Base-by-base conservation (phyloP, 2,888 invertebrate genomes). In the Podotricha telesiphe region DNA sequence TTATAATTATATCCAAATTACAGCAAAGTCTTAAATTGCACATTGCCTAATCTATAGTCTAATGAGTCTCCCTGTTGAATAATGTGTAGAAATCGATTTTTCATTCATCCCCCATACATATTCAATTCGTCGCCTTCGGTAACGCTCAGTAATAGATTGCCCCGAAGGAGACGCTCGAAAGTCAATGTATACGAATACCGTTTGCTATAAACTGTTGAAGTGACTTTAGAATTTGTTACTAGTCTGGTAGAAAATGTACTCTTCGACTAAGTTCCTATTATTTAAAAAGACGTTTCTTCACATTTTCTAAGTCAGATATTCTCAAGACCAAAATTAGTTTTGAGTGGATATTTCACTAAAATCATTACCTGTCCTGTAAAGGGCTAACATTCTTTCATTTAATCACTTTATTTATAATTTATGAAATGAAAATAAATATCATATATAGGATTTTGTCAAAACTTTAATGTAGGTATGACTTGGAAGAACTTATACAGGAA, bases 91-190 rank as follows among this genome's bases (percentile, higher is more conserved):
- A 67, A 73, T 74, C 74, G 74, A 71, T 73, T 74, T 70, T 72
- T 74, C 70, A 73, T 72, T 72, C 73, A 69, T 67, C 40, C 68
- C 56, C 68, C 72, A 74, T 74, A 72, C 73, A 74, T 74, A 74
- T 74, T 73, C 74, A 74, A 56, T 56, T 56, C 37, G 59, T 72
- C 68, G 69, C 59, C 59, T 67, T 50, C 50, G 50, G 48, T 50
- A 22, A 40, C 56, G 34, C 40, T 70, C 64, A 45, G 58, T 72
- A 70, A 72, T 73, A 69, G 68, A 73, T 71, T 55, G 71, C 70
- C 67, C 61, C 61, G 65, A 59, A 37, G 56, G 61, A 72, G 69
- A 51, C 47, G 28, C 59, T 64, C 20, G 19, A 56, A 13, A 40
- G 37, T 20, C 19, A 53, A 34, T 53, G 28, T 53, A 34, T 34